A percentile compares a stretch with the other conserved stretches of the same genome.
Conservation (phyloP, 1,140 invertebrate species). For the Drosophila ambigua region DNA sequence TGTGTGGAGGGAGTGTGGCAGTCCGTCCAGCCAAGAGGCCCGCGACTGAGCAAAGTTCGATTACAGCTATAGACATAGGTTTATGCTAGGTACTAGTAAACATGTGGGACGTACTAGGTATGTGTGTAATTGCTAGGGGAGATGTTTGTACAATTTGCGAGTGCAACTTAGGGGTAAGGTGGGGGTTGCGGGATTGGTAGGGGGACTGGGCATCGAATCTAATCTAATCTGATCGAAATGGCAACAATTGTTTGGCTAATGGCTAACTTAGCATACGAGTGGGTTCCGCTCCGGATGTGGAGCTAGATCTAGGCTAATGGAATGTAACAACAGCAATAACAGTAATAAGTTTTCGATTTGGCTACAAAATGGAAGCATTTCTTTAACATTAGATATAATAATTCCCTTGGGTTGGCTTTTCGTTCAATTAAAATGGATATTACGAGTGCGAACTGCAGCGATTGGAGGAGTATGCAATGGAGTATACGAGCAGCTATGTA, state of each 20-base stretch:
- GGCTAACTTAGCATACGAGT: constrained; percentile 44
- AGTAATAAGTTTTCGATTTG: constrained; percentile 48
- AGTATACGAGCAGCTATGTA: constrained; percentile 13
- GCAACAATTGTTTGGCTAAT: constrained; percentile 47
- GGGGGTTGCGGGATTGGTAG: no score
- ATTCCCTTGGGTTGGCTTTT: constrained; percentile 5
- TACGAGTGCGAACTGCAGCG: constrained; percentile 42
- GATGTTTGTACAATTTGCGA: constrained; percentile 39
- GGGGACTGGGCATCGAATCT: constrained; percentile 2
- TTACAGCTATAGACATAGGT: constrained; percentile 11
- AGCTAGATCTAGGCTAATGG: constrained; percentile 49
- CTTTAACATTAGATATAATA: constrained; percentile 34
- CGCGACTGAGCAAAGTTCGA: constrained; percentile 51
- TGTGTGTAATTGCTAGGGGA: constrained; percentile 8
- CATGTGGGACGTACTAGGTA: constrained; percentile 10
- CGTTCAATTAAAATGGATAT: constrained; percentile 34
- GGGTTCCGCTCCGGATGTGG: constrained; percentile 18
- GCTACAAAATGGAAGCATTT: constrained; percentile 76
- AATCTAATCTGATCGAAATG: constrained; percentile 22
- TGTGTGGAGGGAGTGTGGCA: background rate
- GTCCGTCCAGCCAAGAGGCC: constrained; percentile 36
- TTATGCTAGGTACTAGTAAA: background rate
- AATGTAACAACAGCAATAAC: constrained; percentile 57
- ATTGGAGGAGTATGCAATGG: constrained; percentile 8
- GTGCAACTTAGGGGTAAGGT: constrained; percentile 8